Base-by-base conservation (phyloP, 1,140 invertebrate species). In the Aphaenogaster ashmeadi region DNA sequence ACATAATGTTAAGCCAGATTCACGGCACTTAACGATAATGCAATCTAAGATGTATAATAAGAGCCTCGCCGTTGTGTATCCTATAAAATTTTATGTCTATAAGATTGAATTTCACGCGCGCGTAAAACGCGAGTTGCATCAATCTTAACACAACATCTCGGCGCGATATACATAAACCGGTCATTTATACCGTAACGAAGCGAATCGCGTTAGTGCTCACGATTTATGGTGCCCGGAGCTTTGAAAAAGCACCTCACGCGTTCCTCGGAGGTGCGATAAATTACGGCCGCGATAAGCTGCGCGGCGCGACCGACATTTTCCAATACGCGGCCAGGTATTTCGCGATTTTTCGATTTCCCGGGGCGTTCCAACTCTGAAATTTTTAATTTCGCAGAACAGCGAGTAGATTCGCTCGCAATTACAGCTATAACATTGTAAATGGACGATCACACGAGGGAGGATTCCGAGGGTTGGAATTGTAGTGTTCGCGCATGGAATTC, bases 171-270 rank as follows among this genome's bases (percentile, higher is more conserved):
- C 64, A 71, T 64, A 64, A 64, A 79, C 58, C 52, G 52, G 11
- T 52, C 64, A 71, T 71, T 81, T 81, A 71, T 81, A 58, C 50
- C 62, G 47, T 69, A 69, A 71, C 66, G 79, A 81, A 56, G 64
- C 66, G 66, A 81, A 71, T 71, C 50, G 52, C 50, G 66, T 81
- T 81, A 56, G 66, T 27, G 64, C 50, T 54, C 33, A 11, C 79
- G 33, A 81, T 81, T 81, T 81, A 81, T 71, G 64, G 52, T 44
- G 7, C 21, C 21, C 47, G 21, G 9, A 33, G 64, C 4, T 41
- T 41, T 44, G 54, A 58, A 64, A 81, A 81, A 56, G 54, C 36
- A 15, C 36, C 60, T 15, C 27, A 15, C 78, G 36, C 78, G 75
- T 54, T 69, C 6, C 78, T 54, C 64, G 13, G 33, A 81, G 64